phyloP scores from a whole-genome alignment of 1,140 invertebrate species.

The Monomorium pharaonis region DNA sequence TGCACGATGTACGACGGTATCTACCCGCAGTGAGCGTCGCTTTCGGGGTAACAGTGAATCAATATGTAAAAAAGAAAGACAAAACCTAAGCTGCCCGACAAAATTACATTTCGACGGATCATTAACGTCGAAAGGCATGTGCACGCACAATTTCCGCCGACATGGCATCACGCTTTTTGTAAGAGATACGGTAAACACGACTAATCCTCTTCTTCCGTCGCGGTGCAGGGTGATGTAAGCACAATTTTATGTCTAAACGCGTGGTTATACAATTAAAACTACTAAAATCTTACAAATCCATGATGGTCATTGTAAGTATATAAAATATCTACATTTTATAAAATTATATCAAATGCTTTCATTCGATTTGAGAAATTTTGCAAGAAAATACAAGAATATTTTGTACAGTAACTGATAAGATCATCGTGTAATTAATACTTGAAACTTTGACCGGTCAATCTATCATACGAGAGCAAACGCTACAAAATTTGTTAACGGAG shows the following conservation, averaged over 20 bases:
- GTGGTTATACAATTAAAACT: neutral
- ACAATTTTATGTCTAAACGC: neutral
- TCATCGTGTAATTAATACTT: neutral
- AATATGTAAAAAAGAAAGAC: neutral
- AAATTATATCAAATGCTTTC: neutral
- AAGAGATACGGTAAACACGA: neutral
- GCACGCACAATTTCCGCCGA: slow-evolving; percentile 4
- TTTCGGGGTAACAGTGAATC: slow-evolving; percentile 18
- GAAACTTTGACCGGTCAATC: neutral
- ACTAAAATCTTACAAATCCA: neutral
- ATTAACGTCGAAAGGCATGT: neutral
- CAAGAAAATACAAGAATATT: neutral
- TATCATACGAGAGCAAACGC: neutral
- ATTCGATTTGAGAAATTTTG: neutral
- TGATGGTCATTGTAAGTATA: neutral
- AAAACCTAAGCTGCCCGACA: neutral
- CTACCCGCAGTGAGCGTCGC: neutral
- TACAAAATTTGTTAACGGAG: neutral
- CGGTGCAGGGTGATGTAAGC: neutral
- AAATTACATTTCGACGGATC: slow-evolving; percentile 38
- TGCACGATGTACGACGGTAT: neutral
- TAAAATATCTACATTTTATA: neutral
- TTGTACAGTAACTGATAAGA: neutral
- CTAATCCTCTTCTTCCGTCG: neutral
- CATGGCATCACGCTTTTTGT: neutral